phyloP scores from a whole-genome alignment of 2,113 vertebrate genomes.

The Melanerpes formicivorus region DNA sequence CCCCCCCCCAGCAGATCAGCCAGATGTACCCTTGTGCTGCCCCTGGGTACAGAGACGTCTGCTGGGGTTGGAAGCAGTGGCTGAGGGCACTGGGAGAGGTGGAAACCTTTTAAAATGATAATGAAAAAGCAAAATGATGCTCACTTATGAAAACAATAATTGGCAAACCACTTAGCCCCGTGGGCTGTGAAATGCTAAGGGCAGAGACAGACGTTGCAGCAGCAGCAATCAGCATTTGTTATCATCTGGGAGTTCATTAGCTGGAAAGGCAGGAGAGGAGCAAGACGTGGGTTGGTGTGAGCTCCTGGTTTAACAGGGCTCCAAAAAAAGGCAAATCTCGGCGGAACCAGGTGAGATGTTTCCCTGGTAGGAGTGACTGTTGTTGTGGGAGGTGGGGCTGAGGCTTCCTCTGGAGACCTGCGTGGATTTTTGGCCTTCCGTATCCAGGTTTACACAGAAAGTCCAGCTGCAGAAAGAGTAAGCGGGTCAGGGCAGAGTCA shows the following conservation, averaged over 20 bases:
- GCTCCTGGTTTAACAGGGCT: neutral
- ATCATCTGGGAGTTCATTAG: slow-evolving; percentile 44
- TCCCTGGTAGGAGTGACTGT: neutral
- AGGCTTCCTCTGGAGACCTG: neutral
- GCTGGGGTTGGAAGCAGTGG: neutral
- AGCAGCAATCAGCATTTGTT: neutral
- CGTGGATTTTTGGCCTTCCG: rapidly evolving
- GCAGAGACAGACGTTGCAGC: neutral
- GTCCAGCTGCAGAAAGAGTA: neutral
- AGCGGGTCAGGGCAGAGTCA: neutral
- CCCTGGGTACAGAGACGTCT: rapidly evolving
- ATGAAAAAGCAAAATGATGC: slow-evolving; percentile 6
- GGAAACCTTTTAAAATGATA: slow-evolving; percentile 16
- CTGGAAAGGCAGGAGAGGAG: neutral
- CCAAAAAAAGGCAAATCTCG: rapidly evolving
- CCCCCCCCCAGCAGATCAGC: neutral
- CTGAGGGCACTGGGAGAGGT: neutral
- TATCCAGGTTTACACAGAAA: neutral
- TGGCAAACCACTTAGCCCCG: neutral
- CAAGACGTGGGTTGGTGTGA: neutral
- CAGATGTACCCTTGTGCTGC: neutral
- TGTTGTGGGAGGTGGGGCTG: neutral
- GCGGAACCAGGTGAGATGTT: neutral
- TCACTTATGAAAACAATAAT: slow-evolving; percentile 5
- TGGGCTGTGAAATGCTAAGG: neutral